These are phyloP conservation scores for Babylonia areolata DNA, from an alignment of 1,140 invertebrate species.

Conservation along the genomic window DNA sequence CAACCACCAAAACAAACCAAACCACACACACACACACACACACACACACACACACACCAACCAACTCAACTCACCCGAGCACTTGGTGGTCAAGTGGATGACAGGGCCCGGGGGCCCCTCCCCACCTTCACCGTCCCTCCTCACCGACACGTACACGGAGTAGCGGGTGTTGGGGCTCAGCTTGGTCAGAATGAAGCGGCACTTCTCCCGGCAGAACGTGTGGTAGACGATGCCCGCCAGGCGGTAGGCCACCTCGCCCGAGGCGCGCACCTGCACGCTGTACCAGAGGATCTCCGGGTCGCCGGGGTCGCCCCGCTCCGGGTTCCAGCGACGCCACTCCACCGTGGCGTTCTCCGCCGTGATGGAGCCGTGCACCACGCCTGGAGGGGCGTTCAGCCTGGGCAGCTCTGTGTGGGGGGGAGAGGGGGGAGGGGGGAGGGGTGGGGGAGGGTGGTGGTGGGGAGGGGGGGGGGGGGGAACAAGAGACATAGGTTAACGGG, in stretches of 20 bases:
- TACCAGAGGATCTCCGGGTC: constrained; percentile 66
- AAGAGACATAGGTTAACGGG: too few species aligned
- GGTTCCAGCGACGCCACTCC: constrained; percentile 65
- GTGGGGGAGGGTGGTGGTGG: background rate
- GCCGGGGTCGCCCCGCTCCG: constrained; percentile 61
- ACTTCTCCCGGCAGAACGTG: constrained; percentile 60
- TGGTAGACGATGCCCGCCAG: constrained; percentile 58
- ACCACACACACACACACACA: too few species aligned
- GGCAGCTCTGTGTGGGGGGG: constrained; percentile 57
- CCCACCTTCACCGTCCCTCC: constrained; percentile 62
- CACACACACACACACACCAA: too few species aligned
- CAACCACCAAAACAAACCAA: too few species aligned
- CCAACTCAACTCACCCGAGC: constrained; percentile 52
- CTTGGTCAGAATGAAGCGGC: constrained; percentile 58
- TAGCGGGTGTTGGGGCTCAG: constrained; percentile 65
- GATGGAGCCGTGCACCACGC: constrained; percentile 50
- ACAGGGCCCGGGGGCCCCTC: constrained; percentile 62
- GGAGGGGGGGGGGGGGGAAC: background rate
- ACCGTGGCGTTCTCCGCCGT: constrained; percentile 56
- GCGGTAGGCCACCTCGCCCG: constrained; percentile 44
- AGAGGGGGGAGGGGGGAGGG: background rate
- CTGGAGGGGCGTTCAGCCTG: constrained; percentile 56
- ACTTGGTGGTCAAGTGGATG: constrained; percentile 61
- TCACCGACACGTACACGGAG: constrained; percentile 59
- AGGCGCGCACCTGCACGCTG: constrained; percentile 56